Base-by-base conservation (phyloP, 2,113 vertebrate species). In the Sander lucioperca region DNA sequence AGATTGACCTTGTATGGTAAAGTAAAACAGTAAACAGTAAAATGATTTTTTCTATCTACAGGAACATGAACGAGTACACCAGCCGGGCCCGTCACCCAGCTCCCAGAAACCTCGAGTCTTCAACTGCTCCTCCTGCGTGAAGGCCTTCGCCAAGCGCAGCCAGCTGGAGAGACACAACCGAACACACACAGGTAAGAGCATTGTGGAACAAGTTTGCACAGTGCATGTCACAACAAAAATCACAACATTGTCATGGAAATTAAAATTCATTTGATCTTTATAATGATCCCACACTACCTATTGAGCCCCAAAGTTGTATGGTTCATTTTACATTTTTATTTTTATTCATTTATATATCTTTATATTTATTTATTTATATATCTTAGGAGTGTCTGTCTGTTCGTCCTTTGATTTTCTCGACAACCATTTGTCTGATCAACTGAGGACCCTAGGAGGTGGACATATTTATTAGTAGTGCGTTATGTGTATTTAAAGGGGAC, bases 121-220 rank as follows among this genome's bases (percentile, higher is more conserved):
- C 86, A 98, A 95, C 80, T 99, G 98, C 83, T 96, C 96, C 50
- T 95, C 94, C 4, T 99, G 98, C 30, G 96, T 96, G 68, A 99
- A 99, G 92, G 97, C 98, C 2, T 99, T 99, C 0, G 96, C 98
- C 73, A 99, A 99, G 69, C 98, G 97, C 18, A 99, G 98, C 93
- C 98, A 99, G 90, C 95, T 99, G 90, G 97, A 99, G 93, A 96
- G 98, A 69, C 98, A 99, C 74, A 97, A 97, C 90, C 96, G 97
- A 51, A 99, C 99, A 62, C 98, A 99, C 88, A 99, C 98, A 96
- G 98, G 98, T 98, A 91, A 88, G 13, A 76, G 9, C 14, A 59
- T 23, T 30, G 64, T 1, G 14, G 16, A 45, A 7, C n/a, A 27
- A 5, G 15, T 54, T 51, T 18, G 25, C 43, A 51, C 30, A 48